Evolutionary conservation across 2,797 vertebrate species (phyloP).

Genomic region (Oryzias sinensis): DNA sequence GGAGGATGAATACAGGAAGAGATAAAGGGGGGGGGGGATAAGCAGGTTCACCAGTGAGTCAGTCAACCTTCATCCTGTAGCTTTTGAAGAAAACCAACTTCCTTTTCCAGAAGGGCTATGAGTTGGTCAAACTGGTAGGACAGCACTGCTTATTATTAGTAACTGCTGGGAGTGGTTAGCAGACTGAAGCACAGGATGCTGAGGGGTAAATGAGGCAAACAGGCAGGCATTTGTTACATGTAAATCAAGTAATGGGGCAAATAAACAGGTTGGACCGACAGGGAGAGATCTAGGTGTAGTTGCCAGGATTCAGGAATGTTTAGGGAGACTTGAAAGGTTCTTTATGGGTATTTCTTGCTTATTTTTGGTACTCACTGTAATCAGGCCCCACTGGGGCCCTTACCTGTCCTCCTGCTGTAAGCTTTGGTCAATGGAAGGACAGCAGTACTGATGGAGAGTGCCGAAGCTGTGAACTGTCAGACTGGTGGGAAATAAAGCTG

Average conservation of each 20-base stretch:
- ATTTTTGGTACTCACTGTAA: conserved; percentile 30
- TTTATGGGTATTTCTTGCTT: not conserved
- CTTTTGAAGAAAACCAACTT: conserved; percentile 32
- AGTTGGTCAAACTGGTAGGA: conserved; percentile 29
- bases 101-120: conserved; percentile 25
- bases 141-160: conserved; percentile 37
- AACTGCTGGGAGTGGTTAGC: conserved; percentile 38
- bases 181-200: conserved; percentile 32
- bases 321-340: conserved; percentile 1
- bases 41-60: conserved; percentile 58
- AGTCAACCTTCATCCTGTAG: conserved; percentile 43
- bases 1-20: conserved; percentile 34
- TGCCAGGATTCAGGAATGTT: conserved; percentile 19
- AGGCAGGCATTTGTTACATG: conserved; percentile 15
- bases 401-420: conserved; percentile 68
- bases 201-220: conserved; percentile 3
- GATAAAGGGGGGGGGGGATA: conserved; percentile 31
- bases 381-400: conserved; percentile 51
- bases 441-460: conserved; percentile 78
- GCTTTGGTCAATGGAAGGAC: conserved; percentile 63
- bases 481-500: conserved; percentile 66
- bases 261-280: conserved; percentile 7
- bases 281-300: conserved; percentile 3
- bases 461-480: conserved; percentile 75
- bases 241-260: conserved; percentile 19